Evolutionary conservation across 2,888 invertebrate genomes (phyloP).

Genomic region (Metalampra italica): DNA sequence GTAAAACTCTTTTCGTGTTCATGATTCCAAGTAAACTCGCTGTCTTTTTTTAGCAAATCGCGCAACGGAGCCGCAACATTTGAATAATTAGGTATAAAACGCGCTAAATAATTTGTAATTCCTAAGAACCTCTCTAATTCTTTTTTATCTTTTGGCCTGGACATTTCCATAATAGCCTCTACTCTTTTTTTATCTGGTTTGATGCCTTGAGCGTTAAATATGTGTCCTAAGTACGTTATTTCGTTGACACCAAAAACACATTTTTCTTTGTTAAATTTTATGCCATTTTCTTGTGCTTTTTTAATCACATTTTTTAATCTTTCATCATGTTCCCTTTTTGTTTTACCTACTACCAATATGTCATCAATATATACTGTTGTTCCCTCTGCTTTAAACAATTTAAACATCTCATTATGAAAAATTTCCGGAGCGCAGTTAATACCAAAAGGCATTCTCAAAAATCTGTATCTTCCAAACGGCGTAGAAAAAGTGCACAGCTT

Average conservation of each 20-base stretch:
- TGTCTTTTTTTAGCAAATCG: conserved; percentile 15
- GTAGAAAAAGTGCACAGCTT: conserved; percentile 13
- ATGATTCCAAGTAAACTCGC: conserved; percentile 14
- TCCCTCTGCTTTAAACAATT: conserved; percentile 17
- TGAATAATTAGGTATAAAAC: conserved; percentile 2
- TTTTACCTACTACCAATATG: conserved; percentile 8
- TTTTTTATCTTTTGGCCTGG: neutral
- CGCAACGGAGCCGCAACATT: neutral
- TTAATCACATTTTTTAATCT: conserved; percentile 8
- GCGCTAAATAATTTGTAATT: conserved; percentile 4
- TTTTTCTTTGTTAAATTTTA: conserved; percentile 17
- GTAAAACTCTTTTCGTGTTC: conserved; percentile 5
- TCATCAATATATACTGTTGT: conserved; percentile 14
- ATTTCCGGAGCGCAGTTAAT: too few relatives aligned
- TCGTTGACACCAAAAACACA: conserved; percentile 11
- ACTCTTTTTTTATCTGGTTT: conserved; percentile 13
- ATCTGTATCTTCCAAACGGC: conserved; percentile 17
- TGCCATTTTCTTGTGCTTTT: conserved; percentile 11
- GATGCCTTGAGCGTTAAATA: conserved; percentile 10
- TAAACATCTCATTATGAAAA: conserved; percentile 15
- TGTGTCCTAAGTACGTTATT: conserved; percentile 16
- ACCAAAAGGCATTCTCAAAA: conserved; percentile 10
- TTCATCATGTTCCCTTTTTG: conserved; percentile 9
- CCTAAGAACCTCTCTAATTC: conserved; percentile 5
- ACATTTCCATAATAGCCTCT: conserved; percentile 11